Conservation (phyloP, 2,113 vertebrate genomes). For the Myrmecobius fasciatus region DNA sequence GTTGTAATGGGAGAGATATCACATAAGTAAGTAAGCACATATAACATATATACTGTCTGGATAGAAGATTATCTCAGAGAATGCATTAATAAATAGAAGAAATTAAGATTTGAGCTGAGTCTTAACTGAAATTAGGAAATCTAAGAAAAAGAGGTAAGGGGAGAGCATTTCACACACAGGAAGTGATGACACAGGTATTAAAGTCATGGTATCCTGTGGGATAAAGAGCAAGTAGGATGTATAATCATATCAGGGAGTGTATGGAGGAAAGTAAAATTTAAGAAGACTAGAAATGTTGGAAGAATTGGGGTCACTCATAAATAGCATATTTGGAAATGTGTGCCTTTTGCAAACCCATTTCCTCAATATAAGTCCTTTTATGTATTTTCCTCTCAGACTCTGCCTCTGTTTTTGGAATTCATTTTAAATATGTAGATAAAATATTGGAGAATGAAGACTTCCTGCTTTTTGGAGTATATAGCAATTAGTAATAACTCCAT, state of each 20-base stretch:
- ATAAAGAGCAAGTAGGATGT: background rate
- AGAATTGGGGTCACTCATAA: background rate
- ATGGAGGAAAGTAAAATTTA: background rate
- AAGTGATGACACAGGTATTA: background rate
- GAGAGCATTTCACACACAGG: background rate
- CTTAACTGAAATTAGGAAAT: background rate
- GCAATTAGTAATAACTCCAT: background rate
- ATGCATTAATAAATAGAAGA: accelerated
- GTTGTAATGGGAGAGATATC: background rate
- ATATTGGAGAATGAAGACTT: background rate
- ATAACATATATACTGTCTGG: background rate
- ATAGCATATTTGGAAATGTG: background rate
- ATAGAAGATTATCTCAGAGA: background rate
- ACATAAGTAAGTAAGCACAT: background rate
- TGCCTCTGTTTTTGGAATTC: background rate
- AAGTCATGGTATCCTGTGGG: background rate
- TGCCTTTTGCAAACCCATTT: background rate
- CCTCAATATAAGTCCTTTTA: background rate
- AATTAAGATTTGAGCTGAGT: background rate
- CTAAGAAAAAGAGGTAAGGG: background rate
- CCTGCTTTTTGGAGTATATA: no score
- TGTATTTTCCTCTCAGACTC: background rate
- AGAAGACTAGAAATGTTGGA: background rate
- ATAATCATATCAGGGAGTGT: background rate
- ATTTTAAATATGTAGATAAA: background rate